A percentile compares a stretch with the other conserved stretches of the same genome.
Evolutionary conservation across 2,797 vertebrate species (phyloP).

Genomic region (Siniperca undulata): DNA sequence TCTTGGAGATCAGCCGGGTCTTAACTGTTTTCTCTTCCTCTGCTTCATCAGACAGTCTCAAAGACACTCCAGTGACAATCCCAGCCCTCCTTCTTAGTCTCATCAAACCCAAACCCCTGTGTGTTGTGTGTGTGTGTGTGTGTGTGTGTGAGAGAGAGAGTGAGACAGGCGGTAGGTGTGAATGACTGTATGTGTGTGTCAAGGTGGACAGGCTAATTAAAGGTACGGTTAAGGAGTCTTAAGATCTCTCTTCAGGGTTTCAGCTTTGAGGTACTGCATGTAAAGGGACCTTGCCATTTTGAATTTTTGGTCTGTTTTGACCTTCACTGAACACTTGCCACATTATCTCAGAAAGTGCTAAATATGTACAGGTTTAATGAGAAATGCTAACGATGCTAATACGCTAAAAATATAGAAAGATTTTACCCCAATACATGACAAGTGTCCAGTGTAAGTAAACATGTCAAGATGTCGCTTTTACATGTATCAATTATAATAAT

Average conservation of each 20-base stretch:
- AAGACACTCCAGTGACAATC: slow-evolving; percentile 81
- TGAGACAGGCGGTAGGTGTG: neutral
- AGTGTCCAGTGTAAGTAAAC: slow-evolving; percentile 40
- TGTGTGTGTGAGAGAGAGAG: slow-evolving; percentile 13
- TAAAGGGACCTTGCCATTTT: slow-evolving; percentile 31
- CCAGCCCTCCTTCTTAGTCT: slow-evolving; percentile 59
- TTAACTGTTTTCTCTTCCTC: slow-evolving; percentile 42
- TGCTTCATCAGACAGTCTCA: slow-evolving; percentile 58
- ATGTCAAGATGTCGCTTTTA: slow-evolving; percentile 35
- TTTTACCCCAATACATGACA: slow-evolving; percentile 35
- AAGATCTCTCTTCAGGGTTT: slow-evolving; percentile 19
- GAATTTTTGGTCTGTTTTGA: slow-evolving; percentile 13
- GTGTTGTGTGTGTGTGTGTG: slow-evolving; percentile 24
- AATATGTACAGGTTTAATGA: slow-evolving; percentile 61
- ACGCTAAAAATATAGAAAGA: slow-evolving; percentile 37
- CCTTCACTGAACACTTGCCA: slow-evolving; percentile 43
- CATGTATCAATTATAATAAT: neutral
- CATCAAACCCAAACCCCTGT: slow-evolving; percentile 38
- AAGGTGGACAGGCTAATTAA: slow-evolving; percentile 36
- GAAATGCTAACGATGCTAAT: slow-evolving; percentile 50
- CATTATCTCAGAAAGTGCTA: slow-evolving; percentile 39
- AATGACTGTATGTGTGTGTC: slow-evolving; percentile 12
- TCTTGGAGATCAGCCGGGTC: slow-evolving; percentile 36
- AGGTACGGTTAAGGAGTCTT: slow-evolving; percentile 50
- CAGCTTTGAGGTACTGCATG: slow-evolving; percentile 7